Evolutionary conservation across 1,140 invertebrate species (phyloP), one percentile per base, ranked within the genome.

Genomic region (Diabrotica undecimpunctata): DNA sequence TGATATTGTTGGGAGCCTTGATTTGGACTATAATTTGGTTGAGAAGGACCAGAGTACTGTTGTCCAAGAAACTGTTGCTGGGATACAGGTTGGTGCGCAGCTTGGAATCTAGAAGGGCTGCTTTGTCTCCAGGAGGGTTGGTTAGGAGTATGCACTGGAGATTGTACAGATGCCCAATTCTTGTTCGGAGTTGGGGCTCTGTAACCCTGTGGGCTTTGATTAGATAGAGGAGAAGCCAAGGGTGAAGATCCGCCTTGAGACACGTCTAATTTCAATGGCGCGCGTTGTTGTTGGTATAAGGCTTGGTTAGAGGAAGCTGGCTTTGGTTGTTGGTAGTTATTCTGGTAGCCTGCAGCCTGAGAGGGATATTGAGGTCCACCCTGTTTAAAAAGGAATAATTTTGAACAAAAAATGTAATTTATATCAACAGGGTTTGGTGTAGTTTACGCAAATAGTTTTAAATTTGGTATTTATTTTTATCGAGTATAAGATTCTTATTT

Each of bases 31-130:
- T 67, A 70, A n/a, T 62, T 64, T 14, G 64, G 65, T 55, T 70
- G 77, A 68, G 76, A 75, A 62, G 77, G 77, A 46, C 75, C 69
- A 25, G 25, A 25, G 74, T 78, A 80, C 51, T 76, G 74, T 65
- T 80, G 70, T 70, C 62, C 37, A 5, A 51, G 62, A 56, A 54
- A 54, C 13, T 13, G 7, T 54, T 37, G 52, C 25, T 54, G 61
- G 6, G 51, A 41, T 10, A 54, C 39, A 36, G 76, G 79, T 55
- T 77, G 75, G 59, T 79, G 71, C 25, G 52, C 13, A n/a, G 67
- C 46, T 58, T 66, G 68, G 14, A 41, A 59, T 59, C 59, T 57
- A 39, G 57, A 14, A 11, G 57, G n/a, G 6, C 36, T 10, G 9
- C 7, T 53, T n/a, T 13, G 10, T 13, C n/a, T 64, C 46, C 72